Evolutionary conservation across 2,113 vertebrate genomes (phyloP).

Genomic region (Arenaria interpres): DNA sequence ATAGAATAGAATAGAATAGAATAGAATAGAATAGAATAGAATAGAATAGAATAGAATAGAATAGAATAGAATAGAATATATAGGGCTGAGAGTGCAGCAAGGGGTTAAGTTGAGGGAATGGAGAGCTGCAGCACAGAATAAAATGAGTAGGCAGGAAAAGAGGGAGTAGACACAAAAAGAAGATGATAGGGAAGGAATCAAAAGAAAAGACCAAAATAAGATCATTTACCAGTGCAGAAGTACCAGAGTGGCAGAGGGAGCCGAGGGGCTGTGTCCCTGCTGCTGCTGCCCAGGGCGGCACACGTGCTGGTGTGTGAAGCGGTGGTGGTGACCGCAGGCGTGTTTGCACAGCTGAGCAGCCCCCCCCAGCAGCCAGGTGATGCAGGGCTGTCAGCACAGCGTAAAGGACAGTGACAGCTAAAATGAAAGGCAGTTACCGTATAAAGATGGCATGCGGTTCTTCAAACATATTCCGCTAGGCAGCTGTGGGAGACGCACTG

Average conservation of each 20-base stretch:
- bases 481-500: not conserved
- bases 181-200: not conserved
- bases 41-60: not conserved
- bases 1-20: not conserved
- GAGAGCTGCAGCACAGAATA: not conserved
- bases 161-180: not conserved
- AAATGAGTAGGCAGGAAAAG: not conserved
- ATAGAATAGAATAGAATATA: too few relatives aligned
- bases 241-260: not conserved
- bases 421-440: not conserved
- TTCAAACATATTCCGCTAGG: not conserved
- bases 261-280: rapidly evolving
- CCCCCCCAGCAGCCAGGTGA: not conserved
- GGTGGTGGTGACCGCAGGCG: rapidly evolving
- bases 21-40: not conserved
- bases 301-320: not conserved
- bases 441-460: rapidly evolving
- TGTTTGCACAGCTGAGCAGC: not conserved
- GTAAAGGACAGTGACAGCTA: not conserved
- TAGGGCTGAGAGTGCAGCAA: not conserved
- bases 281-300: not conserved
- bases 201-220: not conserved
- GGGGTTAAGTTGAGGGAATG: not conserved
- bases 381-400: not conserved
- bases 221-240: not conserved